Evolutionary conservation across 2,888 invertebrate genomes (phyloP), one percentile per base, ranked within the genome.

Genomic region (Phengaris arion): DNA sequence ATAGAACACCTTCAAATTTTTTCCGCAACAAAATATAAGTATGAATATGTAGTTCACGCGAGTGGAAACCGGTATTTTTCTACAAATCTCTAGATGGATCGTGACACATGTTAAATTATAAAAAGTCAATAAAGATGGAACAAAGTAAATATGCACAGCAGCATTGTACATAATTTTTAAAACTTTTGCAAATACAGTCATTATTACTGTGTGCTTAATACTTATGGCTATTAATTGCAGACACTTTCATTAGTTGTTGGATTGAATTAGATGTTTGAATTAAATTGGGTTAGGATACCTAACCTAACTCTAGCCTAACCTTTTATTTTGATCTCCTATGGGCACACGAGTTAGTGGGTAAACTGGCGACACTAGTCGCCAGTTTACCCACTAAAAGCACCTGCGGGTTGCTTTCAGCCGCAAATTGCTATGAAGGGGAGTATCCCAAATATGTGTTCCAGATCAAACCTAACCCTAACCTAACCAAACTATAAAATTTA

Each of bases 51-150:
- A 15, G 46, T 48, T 48, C 69, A 69, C 48, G 69, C 69, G 69
- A 48, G 69, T 46, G 48, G 69, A 48, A 69, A 69, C 48, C 48
- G 48, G 69, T 48, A 8, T 69, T 69, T 46, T 69, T 48, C 69
- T 69, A 46, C n/a, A 69, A 48, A 69, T 64, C 64, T 64, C 64
- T 12, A 35, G 35, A 64, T 64, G 2, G n/a, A 69, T 69, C 68
- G 68, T 48, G 48, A 69, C 68, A 13, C 12, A 13, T 15, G 48
- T 48, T 69, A 8, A 68, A 68, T 68, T 15, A 15, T 48, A 15
- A 69, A 69, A 69, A 13, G 64, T 64, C 69, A 48, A 69, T 48
- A 69, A 48, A 48, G 48, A 48, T 48, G 69, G n/a, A 69, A 69
- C 69, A 13, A 48, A 69, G 69, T 69, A 69, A 69, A 69, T 59